Percentiles rank a stretch among this genome's conserved stretches.
phyloP scores from a whole-genome alignment of 2,888 invertebrate genomes.

The Eupelmus urozonus region DNA sequence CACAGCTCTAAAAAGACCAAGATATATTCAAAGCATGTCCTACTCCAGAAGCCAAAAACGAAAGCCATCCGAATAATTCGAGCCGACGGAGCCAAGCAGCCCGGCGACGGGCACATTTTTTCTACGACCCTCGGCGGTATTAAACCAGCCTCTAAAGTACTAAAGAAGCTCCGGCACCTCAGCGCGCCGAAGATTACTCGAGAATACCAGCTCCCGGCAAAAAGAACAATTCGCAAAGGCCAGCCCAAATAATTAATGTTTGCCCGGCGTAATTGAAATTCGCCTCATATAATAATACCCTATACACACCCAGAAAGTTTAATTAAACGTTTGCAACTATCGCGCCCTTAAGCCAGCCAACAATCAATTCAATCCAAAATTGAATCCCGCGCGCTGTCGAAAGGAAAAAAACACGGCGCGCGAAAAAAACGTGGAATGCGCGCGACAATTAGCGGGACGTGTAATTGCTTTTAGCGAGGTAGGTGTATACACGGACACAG shows the following conservation, averaged over 20 bases:
- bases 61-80: too few species aligned
- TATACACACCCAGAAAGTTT: conserved; percentile 20
- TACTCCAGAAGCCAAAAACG: too few species aligned
- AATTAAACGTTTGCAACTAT: conserved; percentile 39
- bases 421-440: background rate
- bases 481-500: background rate
- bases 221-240: too few species aligned
- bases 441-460: conserved; percentile 30
- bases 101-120: too few species aligned
- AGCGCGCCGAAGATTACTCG: too few species aligned
- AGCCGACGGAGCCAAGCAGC: too few species aligned
- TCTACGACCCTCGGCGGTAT: too few species aligned
- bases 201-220: too few species aligned
- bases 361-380: conserved; percentile 11
- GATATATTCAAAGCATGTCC: too few species aligned
- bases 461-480: conserved; percentile 31
- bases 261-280: conserved; percentile 28
- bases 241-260: background rate
- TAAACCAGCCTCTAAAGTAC: too few species aligned
- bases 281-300: background rate
- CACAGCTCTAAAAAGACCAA: too few species aligned
- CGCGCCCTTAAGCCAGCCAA: background rate
- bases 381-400: background rate
- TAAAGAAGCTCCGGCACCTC: too few species aligned
- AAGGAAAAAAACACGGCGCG: background rate